These are phyloP conservation scores for Corythornis vintsioides DNA, from an alignment of 2,113 vertebrate species.

Conservation along the genomic window DNA sequence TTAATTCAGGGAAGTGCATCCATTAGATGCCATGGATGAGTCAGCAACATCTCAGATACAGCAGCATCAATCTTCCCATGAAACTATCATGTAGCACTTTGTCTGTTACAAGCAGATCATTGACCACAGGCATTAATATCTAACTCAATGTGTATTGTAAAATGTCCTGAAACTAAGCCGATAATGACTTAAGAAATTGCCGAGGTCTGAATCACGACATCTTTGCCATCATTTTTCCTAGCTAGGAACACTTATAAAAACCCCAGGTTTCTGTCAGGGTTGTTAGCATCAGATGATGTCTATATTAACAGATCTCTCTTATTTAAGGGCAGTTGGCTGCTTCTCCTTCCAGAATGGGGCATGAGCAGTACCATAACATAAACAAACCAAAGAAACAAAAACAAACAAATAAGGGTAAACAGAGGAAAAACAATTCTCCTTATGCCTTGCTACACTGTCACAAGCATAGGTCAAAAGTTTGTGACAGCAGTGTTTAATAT, in stretches of 20 bases:
- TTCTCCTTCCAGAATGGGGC: background rate
- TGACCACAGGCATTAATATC: conserved; percentile 11
- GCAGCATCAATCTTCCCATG: conserved; percentile 56
- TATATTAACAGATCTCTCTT: background rate
- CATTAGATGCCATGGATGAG: conserved; percentile 59
- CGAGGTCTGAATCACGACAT: background rate
- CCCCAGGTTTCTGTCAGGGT: background rate
- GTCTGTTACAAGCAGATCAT: background rate
- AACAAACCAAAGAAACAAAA: background rate
- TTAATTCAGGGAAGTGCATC: conserved; percentile 67
- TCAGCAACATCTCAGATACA: conserved; percentile 13
- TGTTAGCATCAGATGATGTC: background rate
- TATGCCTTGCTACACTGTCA: accelerated
- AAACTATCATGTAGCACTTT: conserved; percentile 51
- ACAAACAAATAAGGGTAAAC: background rate
- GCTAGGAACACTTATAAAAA: background rate
- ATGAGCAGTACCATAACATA: background rate
- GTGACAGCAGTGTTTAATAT: background rate
- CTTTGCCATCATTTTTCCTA: background rate
- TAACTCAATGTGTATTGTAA: background rate
- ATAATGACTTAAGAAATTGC: background rate
- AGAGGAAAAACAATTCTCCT: background rate
- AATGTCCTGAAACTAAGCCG: background rate
- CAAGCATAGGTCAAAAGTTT: background rate
- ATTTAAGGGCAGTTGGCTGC: background rate